Conservation (phyloP, 2,113 vertebrate species). For the Eclectus roratus region DNA sequence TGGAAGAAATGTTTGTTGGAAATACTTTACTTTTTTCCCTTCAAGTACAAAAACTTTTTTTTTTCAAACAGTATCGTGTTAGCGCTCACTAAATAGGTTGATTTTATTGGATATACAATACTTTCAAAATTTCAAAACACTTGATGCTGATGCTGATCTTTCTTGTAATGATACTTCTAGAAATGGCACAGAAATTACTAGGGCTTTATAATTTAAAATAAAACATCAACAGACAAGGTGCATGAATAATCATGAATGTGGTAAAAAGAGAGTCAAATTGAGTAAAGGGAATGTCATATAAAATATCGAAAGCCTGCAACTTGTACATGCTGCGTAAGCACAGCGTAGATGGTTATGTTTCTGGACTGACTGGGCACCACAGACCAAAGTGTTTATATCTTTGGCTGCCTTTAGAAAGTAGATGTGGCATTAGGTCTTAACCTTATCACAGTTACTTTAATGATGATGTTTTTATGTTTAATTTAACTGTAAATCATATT, state of each 20-base stretch:
- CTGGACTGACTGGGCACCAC: background rate
- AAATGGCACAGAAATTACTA: background rate
- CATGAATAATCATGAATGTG: slow-evolving; percentile 8
- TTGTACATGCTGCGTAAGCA: background rate
- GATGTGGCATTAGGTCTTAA: slow-evolving; percentile 14
- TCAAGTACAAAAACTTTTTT: background rate
- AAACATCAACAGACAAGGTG: background rate
- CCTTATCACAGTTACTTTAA: slow-evolving; percentile 57
- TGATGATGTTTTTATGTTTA: slow-evolving; percentile 69
- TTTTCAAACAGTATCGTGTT: background rate
- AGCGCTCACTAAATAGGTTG: background rate
- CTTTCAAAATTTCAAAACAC: background rate
- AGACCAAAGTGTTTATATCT: background rate
- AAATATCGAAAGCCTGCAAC: slow-evolving; percentile 19
- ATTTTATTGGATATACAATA: background rate
- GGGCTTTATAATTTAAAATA: background rate
- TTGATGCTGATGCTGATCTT: background rate
- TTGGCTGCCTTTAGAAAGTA: background rate
- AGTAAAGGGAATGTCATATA: background rate
- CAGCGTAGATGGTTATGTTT: background rate
- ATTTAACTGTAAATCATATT: slow-evolving; percentile 71
- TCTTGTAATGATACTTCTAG: background rate
- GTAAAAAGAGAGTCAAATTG: background rate
- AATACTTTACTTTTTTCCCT: background rate
- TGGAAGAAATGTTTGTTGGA: background rate